These are phyloP conservation scores for Phoebastria nigripes DNA, from an alignment of 2,797 vertebrate genomes.

Conservation along the genomic window DNA sequence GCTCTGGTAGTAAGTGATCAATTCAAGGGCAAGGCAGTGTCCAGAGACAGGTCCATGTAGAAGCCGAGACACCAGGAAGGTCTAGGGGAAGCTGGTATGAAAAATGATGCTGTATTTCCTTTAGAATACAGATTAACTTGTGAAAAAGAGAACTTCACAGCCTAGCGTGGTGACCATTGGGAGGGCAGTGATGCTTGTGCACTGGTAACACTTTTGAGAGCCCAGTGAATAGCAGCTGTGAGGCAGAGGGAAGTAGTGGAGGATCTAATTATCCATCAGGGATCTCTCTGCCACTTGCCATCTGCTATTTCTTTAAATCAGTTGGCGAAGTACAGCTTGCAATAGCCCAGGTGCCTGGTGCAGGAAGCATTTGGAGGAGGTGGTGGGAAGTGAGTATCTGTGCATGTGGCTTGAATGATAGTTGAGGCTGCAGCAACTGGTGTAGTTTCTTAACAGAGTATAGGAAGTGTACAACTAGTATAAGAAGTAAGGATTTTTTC, in stretches of 20 bases:
- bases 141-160: background rate
- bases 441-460: background rate
- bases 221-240: background rate
- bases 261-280: background rate
- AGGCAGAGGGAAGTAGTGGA: background rate
- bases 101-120: background rate
- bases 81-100: background rate
- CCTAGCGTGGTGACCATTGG: background rate
- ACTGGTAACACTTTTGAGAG: background rate
- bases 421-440: background rate
- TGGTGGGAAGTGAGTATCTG: background rate
- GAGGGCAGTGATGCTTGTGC: background rate
- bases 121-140: background rate
- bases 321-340: background rate
- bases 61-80: background rate
- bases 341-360: background rate
- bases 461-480: background rate
- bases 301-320: background rate
- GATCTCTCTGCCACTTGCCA: background rate
- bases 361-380: background rate
- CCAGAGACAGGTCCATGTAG: background rate
- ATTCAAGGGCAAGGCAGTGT: background rate
- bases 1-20: background rate
- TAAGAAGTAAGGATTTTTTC: background rate
- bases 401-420: background rate